Percentiles rank a stretch among this genome's conserved stretches.
phyloP scores from a whole-genome alignment of 2,113 vertebrate species.

The Centropus unirufus region DNA sequence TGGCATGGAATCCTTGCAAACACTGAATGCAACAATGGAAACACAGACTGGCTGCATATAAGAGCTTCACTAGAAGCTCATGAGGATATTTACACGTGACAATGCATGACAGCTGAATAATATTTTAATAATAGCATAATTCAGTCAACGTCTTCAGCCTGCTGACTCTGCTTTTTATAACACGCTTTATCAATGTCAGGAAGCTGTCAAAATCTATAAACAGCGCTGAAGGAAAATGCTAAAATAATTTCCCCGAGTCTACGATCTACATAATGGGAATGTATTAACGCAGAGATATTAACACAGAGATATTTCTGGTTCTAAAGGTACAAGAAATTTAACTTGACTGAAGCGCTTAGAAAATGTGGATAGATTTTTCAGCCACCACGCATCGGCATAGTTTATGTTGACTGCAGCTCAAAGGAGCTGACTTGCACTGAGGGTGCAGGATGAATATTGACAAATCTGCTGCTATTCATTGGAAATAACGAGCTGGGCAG shows the following conservation, averaged over 20 bases:
- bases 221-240: not conserved
- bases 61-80: not conserved
- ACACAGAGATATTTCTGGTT: not conserved
- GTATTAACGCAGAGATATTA: not conserved
- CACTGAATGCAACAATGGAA: not conserved
- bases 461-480: not conserved
- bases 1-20: not conserved
- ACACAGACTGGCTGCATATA: not conserved
- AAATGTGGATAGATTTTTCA: not conserved
- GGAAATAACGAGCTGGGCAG: not conserved
- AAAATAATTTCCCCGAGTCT: not conserved
- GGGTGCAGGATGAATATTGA: slow-evolving; percentile 10
- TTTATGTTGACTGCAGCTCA: not conserved
- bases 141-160: not conserved
- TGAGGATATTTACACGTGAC: not conserved
- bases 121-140: not conserved
- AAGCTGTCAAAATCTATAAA: slow-evolving; percentile 17
- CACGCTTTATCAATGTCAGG: not conserved
- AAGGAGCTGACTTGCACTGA: not conserved
- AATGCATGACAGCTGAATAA: not conserved
- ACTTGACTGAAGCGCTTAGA: not conserved
- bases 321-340: not conserved
- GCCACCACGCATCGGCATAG: not conserved
- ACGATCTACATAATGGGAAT: not conserved
- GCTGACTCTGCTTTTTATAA: slow-evolving; percentile 1